Base-by-base conservation (phyloP, 2,113 vertebrate species). In the Vimba vimba region DNA sequence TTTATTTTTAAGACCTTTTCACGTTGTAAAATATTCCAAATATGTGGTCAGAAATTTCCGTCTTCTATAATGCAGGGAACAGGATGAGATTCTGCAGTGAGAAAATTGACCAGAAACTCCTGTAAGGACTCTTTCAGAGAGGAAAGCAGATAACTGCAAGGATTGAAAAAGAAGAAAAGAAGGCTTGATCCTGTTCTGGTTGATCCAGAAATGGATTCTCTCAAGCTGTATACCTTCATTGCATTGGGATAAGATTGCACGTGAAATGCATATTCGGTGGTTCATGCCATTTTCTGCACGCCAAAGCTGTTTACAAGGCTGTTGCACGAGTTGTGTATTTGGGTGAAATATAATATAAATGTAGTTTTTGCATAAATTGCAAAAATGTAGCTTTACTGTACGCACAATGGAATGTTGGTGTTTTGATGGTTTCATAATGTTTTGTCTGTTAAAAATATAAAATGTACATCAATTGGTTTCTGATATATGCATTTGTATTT, bases 181-280 rank as follows among this genome's bases (percentile, higher is more conserved):
- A 30, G 23, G 50, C 87, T 91, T 89, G 86, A 91, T 90, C 86
- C 57, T 87, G 43, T 25, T 86, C 33, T 89, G 78, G 83, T 83
- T 84, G 68, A 87, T 87, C 59, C 59, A 76, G 83, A 75, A 88
- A 85, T 47, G 55, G 55, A 87, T 87, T 86, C 86, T 87, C 86
- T 71, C 81, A 60, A 80, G 77, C 86, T 85, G 43, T 84, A 76
- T 75, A 25, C 82, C 68, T 82, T 25, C 73, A 79, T 85, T 87
- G 45, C 27, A 69, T 9, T 83, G 30, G 55, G 55, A 55, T 43
- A 86, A 84, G 33, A 69, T 77, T 73, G 68, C 85, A 87, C 86
- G n/a, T 23, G 79, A 25, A 86, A 55, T 88, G 83, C 85, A 87
- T 87, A 88, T 82, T 68, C 74, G 83, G 86, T 59, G 23, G 59